Evolutionary conservation across 2,888 invertebrate genomes (phyloP), one percentile per base, ranked within the genome.

Genomic region (Theodoxus fluviatilis): DNA sequence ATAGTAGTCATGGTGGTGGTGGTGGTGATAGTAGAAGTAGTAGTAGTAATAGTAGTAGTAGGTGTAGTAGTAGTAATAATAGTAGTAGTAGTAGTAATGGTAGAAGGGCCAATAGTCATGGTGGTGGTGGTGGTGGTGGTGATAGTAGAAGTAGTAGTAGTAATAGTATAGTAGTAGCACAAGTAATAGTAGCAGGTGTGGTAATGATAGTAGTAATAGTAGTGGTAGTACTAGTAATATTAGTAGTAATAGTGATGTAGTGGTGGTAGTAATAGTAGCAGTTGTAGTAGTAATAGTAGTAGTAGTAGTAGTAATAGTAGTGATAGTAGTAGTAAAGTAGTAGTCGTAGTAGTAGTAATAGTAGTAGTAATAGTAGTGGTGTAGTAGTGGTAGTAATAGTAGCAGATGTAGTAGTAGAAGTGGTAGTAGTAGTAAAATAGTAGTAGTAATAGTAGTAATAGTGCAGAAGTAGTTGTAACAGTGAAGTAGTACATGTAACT

Each of bases 231-330:
- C n/a, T n/a, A n/a, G n/a, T n/a, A 49, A 37, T 52, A 33, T 25
- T 61, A 61, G 68, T 61, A 59, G 72, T 66, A 69, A 68, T 65
- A 65, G 71, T 37, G n/a, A n/a, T n/a, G n/a, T n/a, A 49, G 52
- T 52, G 22, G 37, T 61, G 52, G 68, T 61, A 59, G 72, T 66
- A 69, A 68, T 65, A 65, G 71, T 37, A 59, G 72, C 61, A 71
- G 70, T 66, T 68, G 65, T 66, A 57, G 74, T 68, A 52, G 68
- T 68, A 61, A 68, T 71, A 68, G 68, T 68, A 49, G 68, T 65
- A 63, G 68, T 68, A 49, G 68, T 61, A 68, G 73, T 68, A 72
- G 72, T 67, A 70, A 68, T 70, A 67, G 52, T 52, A 52, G 55
- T 33, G 25, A 35, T 52, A 52, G 52, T 35, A 52, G 55, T 52